These are phyloP conservation scores for Stenotaenia linearis DNA, from an alignment of 2,888 invertebrate species.

Conservation along the genomic window DNA sequence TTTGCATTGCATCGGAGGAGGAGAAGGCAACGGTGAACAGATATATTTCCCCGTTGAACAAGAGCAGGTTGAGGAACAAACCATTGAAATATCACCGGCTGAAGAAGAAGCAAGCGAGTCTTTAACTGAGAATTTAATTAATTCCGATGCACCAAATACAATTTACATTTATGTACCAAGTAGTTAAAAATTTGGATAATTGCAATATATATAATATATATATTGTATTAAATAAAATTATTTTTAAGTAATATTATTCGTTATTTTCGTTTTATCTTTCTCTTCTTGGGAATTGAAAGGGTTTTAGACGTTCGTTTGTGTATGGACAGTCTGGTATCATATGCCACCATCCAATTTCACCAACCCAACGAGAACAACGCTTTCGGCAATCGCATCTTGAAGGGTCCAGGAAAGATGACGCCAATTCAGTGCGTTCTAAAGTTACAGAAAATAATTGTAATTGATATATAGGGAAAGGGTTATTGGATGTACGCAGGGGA, in stretches of 20 bases:
- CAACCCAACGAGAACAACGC: not conserved
- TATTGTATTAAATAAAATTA: not conserved
- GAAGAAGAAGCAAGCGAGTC: not conserved
- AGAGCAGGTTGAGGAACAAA: not conserved
- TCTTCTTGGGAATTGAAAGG: not conserved
- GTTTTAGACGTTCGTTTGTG: not conserved
- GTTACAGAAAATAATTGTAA: too few species aligned
- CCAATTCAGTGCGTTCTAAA: not conserved
- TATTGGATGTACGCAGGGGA: not conserved
- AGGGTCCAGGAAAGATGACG: not conserved
- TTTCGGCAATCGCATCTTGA: not conserved
- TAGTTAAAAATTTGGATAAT: not conserved
- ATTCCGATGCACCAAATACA: not conserved
- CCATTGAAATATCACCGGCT: not conserved
- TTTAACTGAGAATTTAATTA: not conserved
- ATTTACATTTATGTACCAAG: not conserved
- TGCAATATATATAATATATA: too few species aligned
- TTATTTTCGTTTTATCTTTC: not conserved
- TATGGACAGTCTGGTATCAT: not conserved
- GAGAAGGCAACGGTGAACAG: not conserved
- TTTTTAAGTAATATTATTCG: not conserved
- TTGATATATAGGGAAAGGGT: too few species aligned
- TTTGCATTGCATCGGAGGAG: not conserved
- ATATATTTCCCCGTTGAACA: not conserved
- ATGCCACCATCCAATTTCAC: conserved; percentile 24